Base-by-base conservation (phyloP, 92 coral and sea anemone species). In the Epizoanthus rinbou region DNA sequence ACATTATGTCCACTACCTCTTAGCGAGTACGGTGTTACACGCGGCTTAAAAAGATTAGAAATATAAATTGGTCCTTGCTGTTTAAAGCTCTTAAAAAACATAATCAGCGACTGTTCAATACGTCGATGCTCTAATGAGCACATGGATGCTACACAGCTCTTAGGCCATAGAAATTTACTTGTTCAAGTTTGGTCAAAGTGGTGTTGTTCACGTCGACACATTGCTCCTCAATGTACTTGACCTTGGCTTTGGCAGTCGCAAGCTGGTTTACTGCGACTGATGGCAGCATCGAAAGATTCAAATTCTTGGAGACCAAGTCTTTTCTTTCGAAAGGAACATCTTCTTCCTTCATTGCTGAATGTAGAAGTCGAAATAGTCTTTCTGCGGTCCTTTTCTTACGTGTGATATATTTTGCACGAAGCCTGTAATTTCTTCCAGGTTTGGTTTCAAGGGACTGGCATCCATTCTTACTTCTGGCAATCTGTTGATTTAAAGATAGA, bases 351-450 rank as follows among this genome's bases (percentile, higher is more conserved):
- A 67, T n/a, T 15, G 58, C 41, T 86, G 85, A 22, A 86, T 7
- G 10, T 59, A 22, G 45, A 79, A 85, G 47, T 69, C 84, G 37
- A 85, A 85, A 24, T 43, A 85, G 17, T 76, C 23, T 59, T 85
- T 86, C 45, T 60, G 60, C 6, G 85, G 85, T 5, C 89, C 89
- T 6, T 35, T 10, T 59, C 39, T 57, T 16, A 86, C 5, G 9
- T 80, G 89, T 10, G 89, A 86, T 8, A 84, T n/a, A 50, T 86
- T 69, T 19, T 86, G 85, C 24, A 86, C 80, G 41, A 78, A 86
- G 5, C 89, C 85, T 58, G 59, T 59, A 8, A 84, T 59, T 63
- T 69, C 76, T 72, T 73, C 80, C 25, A n/a, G 14, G 69, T 64
- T 64, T 64, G 39, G 39, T 64, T 23, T 18, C 37, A 37, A 64